Base-by-base conservation (phyloP, 1,140 invertebrate species). In the Lepidotrigona ventralis region DNA sequence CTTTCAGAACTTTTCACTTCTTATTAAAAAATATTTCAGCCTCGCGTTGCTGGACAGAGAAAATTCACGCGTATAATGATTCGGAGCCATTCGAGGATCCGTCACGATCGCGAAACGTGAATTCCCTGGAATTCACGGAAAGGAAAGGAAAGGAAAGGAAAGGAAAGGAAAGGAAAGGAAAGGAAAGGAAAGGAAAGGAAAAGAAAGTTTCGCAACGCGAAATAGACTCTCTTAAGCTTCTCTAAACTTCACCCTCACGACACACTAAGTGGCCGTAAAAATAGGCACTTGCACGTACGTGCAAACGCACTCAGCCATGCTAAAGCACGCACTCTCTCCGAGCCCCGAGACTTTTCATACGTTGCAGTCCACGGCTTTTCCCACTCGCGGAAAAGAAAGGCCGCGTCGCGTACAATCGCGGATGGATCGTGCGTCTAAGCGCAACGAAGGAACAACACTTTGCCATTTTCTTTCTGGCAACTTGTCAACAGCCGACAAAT, bases 281-380 rank as follows among this genome's bases (percentile, higher is more conserved):
- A 60, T 60, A 75, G 56, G 33, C 73, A 75, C 73, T 75, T 60
- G 8, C 60, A 60, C 33, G 58, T 75, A 75, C 73, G 73, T 75
- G 73, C 73, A 75, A 75, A 75, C 73, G 73, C 73, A 75, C 73
- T 75, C 56, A 75, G 73, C 56, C 73, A 39, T 26, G 33, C 56
- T 60, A 60, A 75, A 75, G 73, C 56, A n/a, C 33, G 73, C 73
- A 46, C 73, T 60, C 73, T 58, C 39, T 0, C 39, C 33, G 56
- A 60, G 54, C 23, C 14, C 21, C 46, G 26, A 46, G 39, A 73
- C 46, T 73, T 73, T 73, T 73, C 51, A 73, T 73, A 73, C 71
- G 71, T 29, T 73, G 5, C 51, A 73, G 71, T 73, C 71, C 39
- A 6, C 56, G 33, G 39, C 17, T 75, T 75, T 74, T 33, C 73